A percentile compares a stretch with the other conserved stretches of the same genome.
Conservation (phyloP, 2,888 invertebrate species). For the Gastracanthus pulcherrimus region DNA sequence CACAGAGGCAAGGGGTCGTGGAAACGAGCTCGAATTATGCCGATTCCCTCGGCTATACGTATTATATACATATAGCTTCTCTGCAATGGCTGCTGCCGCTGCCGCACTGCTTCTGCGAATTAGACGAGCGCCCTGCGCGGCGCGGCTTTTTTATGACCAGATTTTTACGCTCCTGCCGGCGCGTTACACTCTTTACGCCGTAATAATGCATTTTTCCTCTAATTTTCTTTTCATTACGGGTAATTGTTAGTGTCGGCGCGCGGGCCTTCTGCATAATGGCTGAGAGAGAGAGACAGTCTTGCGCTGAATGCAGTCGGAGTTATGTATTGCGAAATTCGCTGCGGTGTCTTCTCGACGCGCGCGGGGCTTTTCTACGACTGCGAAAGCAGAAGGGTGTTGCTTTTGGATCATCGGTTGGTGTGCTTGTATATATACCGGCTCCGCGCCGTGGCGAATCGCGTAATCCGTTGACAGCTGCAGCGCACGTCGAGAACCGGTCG, state of each 20-base stretch:
- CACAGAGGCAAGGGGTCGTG: conserved; percentile 28
- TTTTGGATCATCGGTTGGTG: not conserved
- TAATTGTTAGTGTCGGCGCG: conserved; percentile 5
- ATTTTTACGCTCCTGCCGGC: conserved; percentile 13
- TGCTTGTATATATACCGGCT: not conserved
- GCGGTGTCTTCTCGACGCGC: not conserved
- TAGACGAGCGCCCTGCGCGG: too few relatives aligned
- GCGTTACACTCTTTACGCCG: not conserved
- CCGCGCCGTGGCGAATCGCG: conserved; percentile 16
- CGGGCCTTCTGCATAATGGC: not conserved
- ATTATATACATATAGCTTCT: too few relatives aligned
- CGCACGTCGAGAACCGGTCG: conserved; percentile 24
- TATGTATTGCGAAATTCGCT: not conserved
- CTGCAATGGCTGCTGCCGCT: not conserved
- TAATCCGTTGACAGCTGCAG: conserved; percentile 32
- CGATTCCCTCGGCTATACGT: conserved; percentile 33
- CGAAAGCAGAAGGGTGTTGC: not conserved
- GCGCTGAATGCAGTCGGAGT: not conserved
- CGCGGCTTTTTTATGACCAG: conserved; percentile 30
- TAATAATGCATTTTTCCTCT: conserved; percentile 37
- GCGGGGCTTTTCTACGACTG: not conserved
- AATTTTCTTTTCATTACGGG: conserved; percentile 52
- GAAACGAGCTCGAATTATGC: conserved; percentile 49
- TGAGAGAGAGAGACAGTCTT: too few relatives aligned
- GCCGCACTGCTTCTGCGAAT: conserved; percentile 41